Evolutionary conservation across 2,113 vertebrate genomes (phyloP), one percentile per base, ranked within the genome.

Genomic region (Urocynchramus pylzowi): DNA sequence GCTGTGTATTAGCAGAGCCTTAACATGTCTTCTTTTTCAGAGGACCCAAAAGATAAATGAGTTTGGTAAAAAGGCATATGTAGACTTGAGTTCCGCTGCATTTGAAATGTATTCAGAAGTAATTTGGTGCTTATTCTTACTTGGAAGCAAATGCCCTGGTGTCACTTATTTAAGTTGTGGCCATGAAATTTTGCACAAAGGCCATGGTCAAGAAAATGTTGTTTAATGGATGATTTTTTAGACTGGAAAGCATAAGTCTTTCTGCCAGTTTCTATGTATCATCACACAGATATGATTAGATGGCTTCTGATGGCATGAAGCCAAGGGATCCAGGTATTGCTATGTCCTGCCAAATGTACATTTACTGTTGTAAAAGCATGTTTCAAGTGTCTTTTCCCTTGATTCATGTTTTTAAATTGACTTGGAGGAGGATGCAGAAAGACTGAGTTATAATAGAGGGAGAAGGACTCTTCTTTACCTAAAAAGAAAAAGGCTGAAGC

Each of bases 381-480:
- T 90, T 86, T 74, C 6, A 73, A 67, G 50, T 59, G 50, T 88
- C 33, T 89, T 84, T 80, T 77, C 24, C 42, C 86, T 95, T 89
- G 45, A 92, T 94, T 94, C 44, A 63, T 69, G 64, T 63, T 92
- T 91, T 94, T 84, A 23, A 90, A 93, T 67, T 86, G 45, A 80
- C 92, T 90, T 77, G 42, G 37, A 92, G 59, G 33, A 93, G 79
- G 27, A 78, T 81, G 52, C n/a, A 92, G 61, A 90, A 90, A 45
- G 68, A 16, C 8, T 74, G 44, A 92, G 27, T 92, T 61, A 68
- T 56, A 87, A 65, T 42, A 80, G 10, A 74, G 24, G 13, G 23
- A 81, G 52, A 95, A 59, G 19, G 16, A 16, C 39, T 86, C 82
- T 90, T 90, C 50, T 64, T 64, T 90, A 53, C 45, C 33, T 41